Base-by-base conservation (phyloP, 2,888 invertebrate species). In the Eupithecia exiguata region DNA sequence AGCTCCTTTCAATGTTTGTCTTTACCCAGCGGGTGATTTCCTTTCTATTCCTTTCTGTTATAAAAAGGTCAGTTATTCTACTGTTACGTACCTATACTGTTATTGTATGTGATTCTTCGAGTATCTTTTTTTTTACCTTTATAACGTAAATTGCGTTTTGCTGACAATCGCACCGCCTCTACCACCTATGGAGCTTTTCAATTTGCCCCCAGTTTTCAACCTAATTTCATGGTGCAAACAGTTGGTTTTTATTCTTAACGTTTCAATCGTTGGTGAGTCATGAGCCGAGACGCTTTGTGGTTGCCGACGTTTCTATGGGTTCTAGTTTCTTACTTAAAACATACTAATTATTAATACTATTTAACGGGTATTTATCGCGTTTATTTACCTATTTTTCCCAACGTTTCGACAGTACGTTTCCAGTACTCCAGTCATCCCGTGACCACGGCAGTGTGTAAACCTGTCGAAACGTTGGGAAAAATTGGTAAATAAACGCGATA, bases 111-210 rank as follows among this genome's bases (percentile, higher is more conserved):
- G 79, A 77, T 85, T 83, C 79, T 85, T 83, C 82, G 82, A 89
- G 88, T 89, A 21, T 49, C 49, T 49, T 89, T 88, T 80, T n/a
- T 86, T 84, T 89, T 87, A 87, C 84, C 84, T 87, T 89, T 84
- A 87, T 87, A 85, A 84, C 84, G 74, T 79, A 70, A 84, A 88
- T 86, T 78, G 65, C 62, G 70, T 75, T 75, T 69, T 74, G 92
- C 93, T 93, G 92, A 92, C 90, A 91, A 91, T 91, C 92, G 85
- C 84, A 86, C 91, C 92, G 92, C 91, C 92, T 91, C 84, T 81
- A 84, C 93, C 93, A 92, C 93, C 93, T 91, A 92, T 89, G 80
- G 91, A 79, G 90, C 67, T 65, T 79, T 84, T 84, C 80, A 84
- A 67, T 71, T 80, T n/a, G 66, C 36, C 46, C 61, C 35, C 67